A percentile compares a stretch with the other conserved stretches of the same genome.
Conservation (phyloP, 2,113 vertebrate genomes). For the Phoenicopterus ruber region DNA sequence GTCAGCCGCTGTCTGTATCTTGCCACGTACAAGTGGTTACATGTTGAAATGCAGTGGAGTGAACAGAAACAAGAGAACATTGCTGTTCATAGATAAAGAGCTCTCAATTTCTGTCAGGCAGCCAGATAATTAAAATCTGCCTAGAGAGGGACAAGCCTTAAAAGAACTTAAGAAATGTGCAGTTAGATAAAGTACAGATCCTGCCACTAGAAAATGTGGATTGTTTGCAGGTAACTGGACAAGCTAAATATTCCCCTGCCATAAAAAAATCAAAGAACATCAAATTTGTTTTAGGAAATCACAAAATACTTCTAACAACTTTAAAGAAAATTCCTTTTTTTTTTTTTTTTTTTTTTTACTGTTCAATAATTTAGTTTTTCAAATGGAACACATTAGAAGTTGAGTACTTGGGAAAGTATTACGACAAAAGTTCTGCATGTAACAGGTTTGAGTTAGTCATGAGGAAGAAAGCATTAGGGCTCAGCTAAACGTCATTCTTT, state of each 20-base stretch:
- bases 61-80: conserved; percentile 20
- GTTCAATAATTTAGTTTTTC: not conserved
- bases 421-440: not conserved
- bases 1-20: not conserved
- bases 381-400: not conserved
- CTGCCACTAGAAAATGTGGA: not conserved
- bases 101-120: not conserved
- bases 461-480: not conserved
- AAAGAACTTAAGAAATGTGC: not conserved
- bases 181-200: not conserved
- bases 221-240: not conserved
- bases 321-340: not conserved
- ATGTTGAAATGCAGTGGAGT: not conserved
- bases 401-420: not conserved
- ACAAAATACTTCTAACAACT: not conserved
- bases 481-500: not conserved
- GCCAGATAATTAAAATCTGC: not conserved
- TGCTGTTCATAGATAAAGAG: conserved; percentile 17
- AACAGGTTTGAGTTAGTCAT: not conserved
- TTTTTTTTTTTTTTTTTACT: not conserved
- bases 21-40: not conserved
- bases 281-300: not conserved
- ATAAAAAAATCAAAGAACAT: not conserved
- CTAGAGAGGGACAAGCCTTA: not conserved
- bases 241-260: not conserved